A percentile compares a stretch with the other conserved stretches of the same genome.
phyloP scores from a whole-genome alignment of 2,797 vertebrate species.

The Allobates femoralis region DNA sequence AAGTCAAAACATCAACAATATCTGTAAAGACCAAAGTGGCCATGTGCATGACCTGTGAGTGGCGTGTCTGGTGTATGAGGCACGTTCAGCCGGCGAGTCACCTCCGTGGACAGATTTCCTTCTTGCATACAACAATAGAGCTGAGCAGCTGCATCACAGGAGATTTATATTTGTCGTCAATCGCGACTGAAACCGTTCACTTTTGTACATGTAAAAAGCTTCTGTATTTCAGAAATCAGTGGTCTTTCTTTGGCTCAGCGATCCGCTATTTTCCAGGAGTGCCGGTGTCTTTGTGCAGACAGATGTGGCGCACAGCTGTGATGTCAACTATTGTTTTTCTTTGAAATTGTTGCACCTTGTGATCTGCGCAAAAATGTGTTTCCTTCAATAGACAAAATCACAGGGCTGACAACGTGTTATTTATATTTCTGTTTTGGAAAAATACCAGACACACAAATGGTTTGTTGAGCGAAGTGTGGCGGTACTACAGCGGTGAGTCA shows the following conservation, averaged over 20 bases:
- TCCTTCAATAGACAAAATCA: conserved; percentile 16
- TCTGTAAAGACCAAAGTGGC: neutral
- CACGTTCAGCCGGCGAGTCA: no score
- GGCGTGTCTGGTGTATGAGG: no score
- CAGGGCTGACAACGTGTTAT: conserved; percentile 30
- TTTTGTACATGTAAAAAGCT: neutral
- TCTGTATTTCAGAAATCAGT: neutral
- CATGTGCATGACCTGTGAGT: no score
- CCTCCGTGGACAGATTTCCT: no score
- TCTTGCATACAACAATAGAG: no score
- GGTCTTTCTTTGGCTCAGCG: neutral
- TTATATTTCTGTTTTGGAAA: neutral
- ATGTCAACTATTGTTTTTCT: conserved; percentile 13
- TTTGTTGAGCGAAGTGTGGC: conserved; percentile 22
- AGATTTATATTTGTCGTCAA: neutral
- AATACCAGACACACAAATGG: neutral
- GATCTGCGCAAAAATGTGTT: neutral
- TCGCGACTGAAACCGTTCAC: neutral
- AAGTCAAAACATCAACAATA: neutral
- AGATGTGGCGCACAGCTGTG: neutral
- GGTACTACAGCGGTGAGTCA: conserved; percentile 7
- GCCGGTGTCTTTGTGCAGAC: neutral
- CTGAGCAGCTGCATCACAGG: neutral
- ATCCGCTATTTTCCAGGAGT: neutral
- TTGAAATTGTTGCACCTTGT: conserved; percentile 29